Conservation (phyloP, 2,113 vertebrate genomes). For the Pagrus major region DNA sequence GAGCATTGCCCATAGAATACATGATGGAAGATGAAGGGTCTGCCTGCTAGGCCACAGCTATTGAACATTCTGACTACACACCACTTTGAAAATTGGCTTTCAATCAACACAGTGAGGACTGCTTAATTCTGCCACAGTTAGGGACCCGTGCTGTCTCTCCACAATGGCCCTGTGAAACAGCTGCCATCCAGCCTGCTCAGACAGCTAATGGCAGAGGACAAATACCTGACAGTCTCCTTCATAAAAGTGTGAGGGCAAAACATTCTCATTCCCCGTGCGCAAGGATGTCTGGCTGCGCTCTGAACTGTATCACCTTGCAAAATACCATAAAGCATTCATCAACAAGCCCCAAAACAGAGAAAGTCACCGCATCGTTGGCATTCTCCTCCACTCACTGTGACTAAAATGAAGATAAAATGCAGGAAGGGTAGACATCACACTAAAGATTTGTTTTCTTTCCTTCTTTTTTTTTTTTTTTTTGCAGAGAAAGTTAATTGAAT, state of each 20-base stretch:
- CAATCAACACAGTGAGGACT: slow-evolving; percentile 59
- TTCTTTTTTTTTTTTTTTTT: slow-evolving; percentile 24
- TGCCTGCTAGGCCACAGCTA: slow-evolving; percentile 47
- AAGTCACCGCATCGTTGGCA: slow-evolving; percentile 23
- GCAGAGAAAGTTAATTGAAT: slow-evolving; percentile 85
- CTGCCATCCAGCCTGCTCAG: slow-evolving; percentile 36
- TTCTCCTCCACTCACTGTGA: slow-evolving; percentile 59
- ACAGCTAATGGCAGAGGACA: slow-evolving; percentile 47
- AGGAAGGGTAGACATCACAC: slow-evolving; percentile 67
- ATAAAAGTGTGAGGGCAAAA: slow-evolving; percentile 35
- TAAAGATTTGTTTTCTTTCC: slow-evolving; percentile 78
- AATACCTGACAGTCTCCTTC: slow-evolving; percentile 58
- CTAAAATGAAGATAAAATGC: slow-evolving; percentile 65
- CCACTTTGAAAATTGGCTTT: slow-evolving; percentile 74
- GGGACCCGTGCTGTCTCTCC: slow-evolving; percentile 28
- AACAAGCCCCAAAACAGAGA: slow-evolving; percentile 38
- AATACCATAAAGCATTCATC: slow-evolving; percentile 57
- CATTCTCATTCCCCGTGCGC: slow-evolving; percentile 36
- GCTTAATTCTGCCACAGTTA: slow-evolving; percentile 52
- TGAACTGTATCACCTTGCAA: slow-evolving; percentile 54
- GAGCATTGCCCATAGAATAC: slow-evolving; percentile 67
- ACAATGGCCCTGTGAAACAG: slow-evolving; percentile 52
- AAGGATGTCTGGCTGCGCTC: slow-evolving; percentile 39
- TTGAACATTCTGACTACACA: slow-evolving; percentile 57
- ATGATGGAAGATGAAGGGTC: slow-evolving; percentile 66